Base-by-base conservation (phyloP, 2,113 vertebrate species). In the Equus przewalskii region DNA sequence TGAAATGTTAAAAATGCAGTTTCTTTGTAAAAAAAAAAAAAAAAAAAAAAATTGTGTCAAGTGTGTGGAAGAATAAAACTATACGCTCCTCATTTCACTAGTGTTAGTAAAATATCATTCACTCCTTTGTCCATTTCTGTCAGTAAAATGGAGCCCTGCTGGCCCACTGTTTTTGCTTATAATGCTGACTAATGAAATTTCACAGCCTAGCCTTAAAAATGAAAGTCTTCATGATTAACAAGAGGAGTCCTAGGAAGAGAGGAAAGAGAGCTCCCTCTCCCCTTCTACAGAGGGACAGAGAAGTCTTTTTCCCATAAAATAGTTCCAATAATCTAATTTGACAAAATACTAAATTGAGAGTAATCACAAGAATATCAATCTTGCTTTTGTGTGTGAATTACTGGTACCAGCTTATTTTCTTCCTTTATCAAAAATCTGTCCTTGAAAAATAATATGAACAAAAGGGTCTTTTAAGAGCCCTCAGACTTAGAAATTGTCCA, bases 381-480 rank as follows among this genome's bases (percentile, higher is more conserved):
- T 89, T 91, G 41, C 18, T 97, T 95, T 88, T 95, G 65, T 85
- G 46, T 81, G 28, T 82, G 26, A 95, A 86, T 82, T 79, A 89
- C 82, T 58, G 2, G 67, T 81, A 28, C 18, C 41, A 73, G 79
- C 14, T 58, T 96, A 69, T 82, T 97, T 97, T 96, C 83, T 93
- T 92, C 72, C 54, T 93, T 72, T 73, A 94, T 94, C 64, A 94
- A 94, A 86, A 80, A 64, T 81, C 54, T 82, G 19, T 44, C 46
- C 62, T 95, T 90, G 75, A 85, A 91, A 96, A 93, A 33, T n/a
- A 44, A 62, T 6, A 14, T 13, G 21, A 88, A 94, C 46, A 93
- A 84, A 87, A 2, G 24, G 8, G 33, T 88, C 60, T 54, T 84
- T 3, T 56, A 60, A 76, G 54, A 96, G 22, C 19, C 56, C 51